These are phyloP conservation scores for Tringa solitaria DNA, from an alignment of 2,113 vertebrate species.

Conservation along the genomic window DNA sequence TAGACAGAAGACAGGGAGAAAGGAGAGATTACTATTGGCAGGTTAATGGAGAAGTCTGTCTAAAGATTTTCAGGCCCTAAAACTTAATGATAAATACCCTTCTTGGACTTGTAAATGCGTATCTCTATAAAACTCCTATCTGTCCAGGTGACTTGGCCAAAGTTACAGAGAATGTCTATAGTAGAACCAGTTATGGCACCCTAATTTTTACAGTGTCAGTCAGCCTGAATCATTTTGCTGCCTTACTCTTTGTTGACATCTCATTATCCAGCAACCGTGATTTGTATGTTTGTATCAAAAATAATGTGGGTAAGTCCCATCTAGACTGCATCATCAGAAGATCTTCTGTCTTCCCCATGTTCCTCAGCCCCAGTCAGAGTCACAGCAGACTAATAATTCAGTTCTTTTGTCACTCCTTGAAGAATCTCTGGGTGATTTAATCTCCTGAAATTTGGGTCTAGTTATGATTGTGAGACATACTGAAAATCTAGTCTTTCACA, in stretches of 20 bases:
- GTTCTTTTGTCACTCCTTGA: background rate
- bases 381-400: fast-evolving
- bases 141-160: background rate
- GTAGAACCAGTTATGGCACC: background rate
- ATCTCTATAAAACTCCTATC: background rate
- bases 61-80: background rate
- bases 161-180: background rate
- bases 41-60: background rate
- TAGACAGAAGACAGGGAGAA: background rate
- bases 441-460: background rate
- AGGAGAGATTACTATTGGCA: background rate
- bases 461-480: background rate
- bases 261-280: background rate
- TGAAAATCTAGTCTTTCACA: background rate
- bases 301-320: background rate
- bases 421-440: background rate
- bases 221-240: background rate
- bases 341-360: background rate
- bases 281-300: background rate
- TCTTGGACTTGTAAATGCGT: background rate
- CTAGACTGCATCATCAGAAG: background rate
- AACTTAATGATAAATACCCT: background rate
- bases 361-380: background rate
- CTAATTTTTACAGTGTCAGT: background rate
- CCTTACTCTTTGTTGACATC: background rate